Conservation (phyloP, 2,888 invertebrate genomes). For the Apamea sordens region DNA sequence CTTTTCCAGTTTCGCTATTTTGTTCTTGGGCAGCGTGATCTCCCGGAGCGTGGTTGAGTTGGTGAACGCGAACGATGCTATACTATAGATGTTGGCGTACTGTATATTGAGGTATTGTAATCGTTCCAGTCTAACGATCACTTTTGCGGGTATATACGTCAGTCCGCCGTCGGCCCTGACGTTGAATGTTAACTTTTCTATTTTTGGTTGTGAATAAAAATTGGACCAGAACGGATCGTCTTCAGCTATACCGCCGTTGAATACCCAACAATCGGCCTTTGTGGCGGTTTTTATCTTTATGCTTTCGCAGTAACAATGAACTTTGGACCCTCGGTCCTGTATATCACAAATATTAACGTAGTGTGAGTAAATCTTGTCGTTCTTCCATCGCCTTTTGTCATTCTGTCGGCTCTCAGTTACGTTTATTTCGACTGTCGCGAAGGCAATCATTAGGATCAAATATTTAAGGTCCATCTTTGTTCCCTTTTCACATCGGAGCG, state of each 20-base stretch:
- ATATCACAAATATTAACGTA: constrained; percentile 91
- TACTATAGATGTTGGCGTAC: constrained; percentile 93
- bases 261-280: constrained; percentile 94
- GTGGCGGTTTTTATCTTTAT: constrained; percentile 90
- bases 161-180: constrained; percentile 93
- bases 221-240: constrained; percentile 94
- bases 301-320: constrained; percentile 92
- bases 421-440: constrained; percentile 87
- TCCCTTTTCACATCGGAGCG: constrained; percentile 78
- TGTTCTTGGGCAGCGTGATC: constrained; percentile 93
- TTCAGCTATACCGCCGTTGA: constrained; percentile 92
- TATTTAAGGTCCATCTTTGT: constrained; percentile 87
- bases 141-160: constrained; percentile 93
- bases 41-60: constrained; percentile 93
- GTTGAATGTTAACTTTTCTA: constrained; percentile 93
- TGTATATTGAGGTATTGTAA: constrained; percentile 93
- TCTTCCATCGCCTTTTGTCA: constrained; percentile 87
- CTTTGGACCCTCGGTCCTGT: constrained; percentile 88
- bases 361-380: constrained; percentile 84
- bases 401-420: constrained; percentile 87
- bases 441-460: constrained; percentile 87
- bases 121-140: constrained; percentile 92
- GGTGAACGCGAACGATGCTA: constrained; percentile 94
- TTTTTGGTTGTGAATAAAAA: constrained; percentile 93
- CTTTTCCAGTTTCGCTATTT: constrained; percentile 92